phyloP scores from a whole-genome alignment of 2,888 invertebrate genomes.

The Caenorhabditis angaria region DNA sequence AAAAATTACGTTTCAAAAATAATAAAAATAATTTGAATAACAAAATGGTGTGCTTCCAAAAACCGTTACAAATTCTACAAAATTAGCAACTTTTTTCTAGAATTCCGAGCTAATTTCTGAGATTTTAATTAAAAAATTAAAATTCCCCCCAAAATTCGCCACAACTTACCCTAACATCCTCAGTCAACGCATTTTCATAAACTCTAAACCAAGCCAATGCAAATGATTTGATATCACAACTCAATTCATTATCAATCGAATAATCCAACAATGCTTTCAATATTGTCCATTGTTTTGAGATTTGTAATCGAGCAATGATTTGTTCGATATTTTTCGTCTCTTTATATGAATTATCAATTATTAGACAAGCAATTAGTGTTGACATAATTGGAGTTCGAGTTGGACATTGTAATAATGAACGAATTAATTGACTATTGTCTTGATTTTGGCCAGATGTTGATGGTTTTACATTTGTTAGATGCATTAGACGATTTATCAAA shows the following conservation, averaged over 20 bases:
- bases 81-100: no score
- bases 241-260: constrained; percentile 12
- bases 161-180: constrained; percentile 22
- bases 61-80: no score
- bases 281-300: constrained; percentile 29
- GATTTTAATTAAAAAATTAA: no score
- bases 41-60: no score
- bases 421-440: constrained; percentile 26
- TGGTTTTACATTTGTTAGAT: constrained; percentile 19
- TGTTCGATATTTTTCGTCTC: constrained; percentile 37
- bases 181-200: constrained; percentile 32
- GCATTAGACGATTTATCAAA: constrained; percentile 19
- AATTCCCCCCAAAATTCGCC: no score
- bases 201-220: constrained; percentile 37
- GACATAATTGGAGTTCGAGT: constrained; percentile 29
- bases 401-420: constrained; percentile 29
- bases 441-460: constrained; percentile 10
- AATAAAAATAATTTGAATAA: no score
- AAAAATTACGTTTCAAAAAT: no score
- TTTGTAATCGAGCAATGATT: constrained; percentile 33
- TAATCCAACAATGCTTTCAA: constrained; percentile 26
- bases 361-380: constrained; percentile 28
- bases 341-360: constrained; percentile 30
- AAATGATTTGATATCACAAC: constrained; percentile 31
- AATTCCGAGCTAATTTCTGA: no score